A percentile compares a stretch with the other conserved stretches of the same genome.
phyloP scores from a whole-genome alignment of 2,113 vertebrate species.

The Cavia porcellus region DNA sequence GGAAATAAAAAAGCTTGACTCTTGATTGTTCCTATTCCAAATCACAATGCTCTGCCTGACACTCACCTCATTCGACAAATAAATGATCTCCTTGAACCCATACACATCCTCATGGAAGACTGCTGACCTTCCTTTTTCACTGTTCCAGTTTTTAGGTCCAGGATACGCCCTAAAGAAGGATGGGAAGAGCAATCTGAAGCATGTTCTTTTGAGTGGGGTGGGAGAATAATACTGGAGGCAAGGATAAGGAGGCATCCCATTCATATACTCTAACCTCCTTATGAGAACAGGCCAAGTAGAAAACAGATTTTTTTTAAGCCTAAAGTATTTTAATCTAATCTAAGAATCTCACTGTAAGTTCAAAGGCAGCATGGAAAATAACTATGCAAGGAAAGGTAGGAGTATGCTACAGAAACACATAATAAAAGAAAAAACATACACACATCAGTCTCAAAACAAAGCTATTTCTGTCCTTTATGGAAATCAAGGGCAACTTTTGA shows the following conservation, averaged over 20 bases:
- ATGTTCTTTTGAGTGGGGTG: neutral
- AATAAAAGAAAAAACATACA: neutral
- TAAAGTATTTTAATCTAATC: constrained; percentile 16
- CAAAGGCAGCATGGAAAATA: constrained; percentile 10
- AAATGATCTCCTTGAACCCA: constrained; percentile 97
- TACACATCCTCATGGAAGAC: constrained; percentile 96
- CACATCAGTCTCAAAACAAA: constrained; percentile 14
- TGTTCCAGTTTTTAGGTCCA: constrained; percentile 97
- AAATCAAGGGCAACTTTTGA: constrained; percentile 42
- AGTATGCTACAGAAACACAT: neutral
- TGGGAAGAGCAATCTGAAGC: neutral
- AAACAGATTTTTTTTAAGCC: neutral
- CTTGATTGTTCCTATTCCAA: neutral
- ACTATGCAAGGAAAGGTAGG: neutral
- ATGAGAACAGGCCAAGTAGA: neutral
- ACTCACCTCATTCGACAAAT: constrained; percentile 98
- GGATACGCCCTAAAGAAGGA: constrained; percentile 91
- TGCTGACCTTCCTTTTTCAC: constrained; percentile 99
- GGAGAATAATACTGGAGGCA: neutral
- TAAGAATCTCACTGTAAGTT: constrained; percentile 40
- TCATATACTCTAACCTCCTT: neutral
- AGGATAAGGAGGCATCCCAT: neutral
- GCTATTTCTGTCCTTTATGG: neutral
- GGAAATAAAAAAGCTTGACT: neutral
- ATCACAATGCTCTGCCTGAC: neutral